Base-by-base conservation (phyloP, 2,888 invertebrate genomes). In the Deladenus siricidicola region DNA sequence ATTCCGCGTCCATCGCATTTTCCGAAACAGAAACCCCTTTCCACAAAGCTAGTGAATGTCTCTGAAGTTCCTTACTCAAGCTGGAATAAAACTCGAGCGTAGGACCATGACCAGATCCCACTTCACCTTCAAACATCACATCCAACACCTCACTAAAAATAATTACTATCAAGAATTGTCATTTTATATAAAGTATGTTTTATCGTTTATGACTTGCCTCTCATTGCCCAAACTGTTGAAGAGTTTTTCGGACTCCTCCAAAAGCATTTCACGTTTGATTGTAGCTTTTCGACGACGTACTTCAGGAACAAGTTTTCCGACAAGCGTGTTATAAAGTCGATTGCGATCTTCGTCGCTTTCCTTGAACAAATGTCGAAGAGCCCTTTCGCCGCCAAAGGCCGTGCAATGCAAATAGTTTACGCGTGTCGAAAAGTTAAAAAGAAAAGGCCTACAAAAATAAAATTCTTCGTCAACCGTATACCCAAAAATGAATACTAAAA, bases 21-120 rank as follows among this genome's bases (percentile, higher is more conserved):
- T 6, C 39, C 39, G 39, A 6, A 6, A 34, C 39, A 14, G 8
- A 6, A 30, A 83, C 83, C 67, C 89, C 89, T 78, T 90, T 88
- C 96, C 96, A 98, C 72, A 98, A 83, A 72, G 93, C 92, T 63
- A 96, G 84, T 80, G 91, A 91, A 57, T 87, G 85, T 34, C 63
- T 86, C 82, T 96, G 94, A 66, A 98, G 82, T 81, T 98, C 96
- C 73, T 75, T 73, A 0, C 81, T 81, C 34, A 76, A 54, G 4
- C 67, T 55, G 64, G 96, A 91, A 82, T 98, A 98, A 83, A 98
- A 98, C 83, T 98, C 98, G 65, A 98, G 84, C n/a, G 98, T 98
- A 48, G 98, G 98, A 19, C 96, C 96, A 63, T 98, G 84, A 17
- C 98, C 98, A 56, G 94, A 94, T 72, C 96, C 96, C 66, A 92